Evolutionary conservation across 2,888 invertebrate genomes (phyloP).

Genomic region (Enchytraeus crypticus): DNA sequence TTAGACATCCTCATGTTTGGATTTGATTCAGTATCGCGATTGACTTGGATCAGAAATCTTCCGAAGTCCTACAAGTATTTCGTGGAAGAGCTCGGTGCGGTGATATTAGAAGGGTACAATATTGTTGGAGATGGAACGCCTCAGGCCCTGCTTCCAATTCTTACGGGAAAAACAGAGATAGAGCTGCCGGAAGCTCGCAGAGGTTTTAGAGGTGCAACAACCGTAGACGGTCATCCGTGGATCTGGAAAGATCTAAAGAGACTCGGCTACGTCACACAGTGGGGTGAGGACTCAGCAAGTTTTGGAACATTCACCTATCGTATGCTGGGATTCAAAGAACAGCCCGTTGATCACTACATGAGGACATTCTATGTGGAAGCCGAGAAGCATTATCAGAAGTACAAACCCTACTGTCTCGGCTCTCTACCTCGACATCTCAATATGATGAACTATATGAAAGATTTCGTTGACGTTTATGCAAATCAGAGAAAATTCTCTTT

Average conservation of each 20-base stretch:
- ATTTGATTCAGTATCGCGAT: slow-evolving; percentile 74
- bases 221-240: slow-evolving; percentile 71
- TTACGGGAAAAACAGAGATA: slow-evolving; percentile 26
- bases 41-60: slow-evolving; percentile 48
- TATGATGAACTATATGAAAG: slow-evolving; percentile 49
- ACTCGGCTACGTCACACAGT: slow-evolving; percentile 59
- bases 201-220: slow-evolving; percentile 51
- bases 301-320: slow-evolving; percentile 83
- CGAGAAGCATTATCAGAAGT: slow-evolving; percentile 2
- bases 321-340: slow-evolving; percentile 70
- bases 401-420: slow-evolving; percentile 57
- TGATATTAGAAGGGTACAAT: slow-evolving; percentile 31
- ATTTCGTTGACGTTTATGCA: slow-evolving; percentile 58
- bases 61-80: slow-evolving; percentile 41
- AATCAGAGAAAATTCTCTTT: slow-evolving; percentile 65
- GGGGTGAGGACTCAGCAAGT: slow-evolving; percentile 66
- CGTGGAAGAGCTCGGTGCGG: slow-evolving; percentile 33
- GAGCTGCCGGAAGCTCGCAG: slow-evolving; percentile 26
- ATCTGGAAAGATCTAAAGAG: slow-evolving; percentile 69
- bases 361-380: slow-evolving; percentile 57
- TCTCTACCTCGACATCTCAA: slow-evolving; percentile 60
- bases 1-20: slow-evolving; percentile 62
- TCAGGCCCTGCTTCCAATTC: slow-evolving; percentile 28
- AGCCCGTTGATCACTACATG: slow-evolving; percentile 84
- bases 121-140: slow-evolving; percentile 31